Conservation (phyloP, 2,113 vertebrate species). For the Proteles cristata region DNA sequence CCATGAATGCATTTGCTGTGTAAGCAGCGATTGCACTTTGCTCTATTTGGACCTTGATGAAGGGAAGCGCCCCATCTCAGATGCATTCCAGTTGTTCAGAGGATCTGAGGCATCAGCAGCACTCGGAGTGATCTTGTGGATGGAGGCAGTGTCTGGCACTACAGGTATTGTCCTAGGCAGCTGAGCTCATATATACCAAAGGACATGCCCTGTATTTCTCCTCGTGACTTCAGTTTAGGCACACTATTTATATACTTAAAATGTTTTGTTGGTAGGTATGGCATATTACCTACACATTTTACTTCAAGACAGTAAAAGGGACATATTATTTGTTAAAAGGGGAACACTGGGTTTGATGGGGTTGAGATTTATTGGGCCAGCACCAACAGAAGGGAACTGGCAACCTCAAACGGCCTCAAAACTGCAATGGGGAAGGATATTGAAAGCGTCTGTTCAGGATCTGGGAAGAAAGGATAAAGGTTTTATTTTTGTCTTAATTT, state of each 20-base stretch:
- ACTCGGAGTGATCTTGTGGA: neutral
- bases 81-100: neutral
- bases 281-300: neutral
- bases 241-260: neutral
- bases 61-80: neutral
- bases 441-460: neutral
- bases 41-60: neutral
- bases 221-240: neutral
- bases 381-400: neutral
- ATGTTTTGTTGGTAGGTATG: neutral
- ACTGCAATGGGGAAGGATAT: neutral
- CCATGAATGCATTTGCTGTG: neutral
- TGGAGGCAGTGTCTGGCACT: neutral
- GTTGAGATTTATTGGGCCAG: neutral
- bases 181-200: neutral
- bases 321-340: neutral
- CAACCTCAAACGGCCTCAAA: neutral
- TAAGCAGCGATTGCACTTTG: neutral
- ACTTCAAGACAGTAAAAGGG: neutral
- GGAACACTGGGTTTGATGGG: neutral
- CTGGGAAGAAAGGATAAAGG: neutral
- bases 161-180: neutral
- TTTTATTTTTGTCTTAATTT: constrained; percentile 48
- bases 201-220: neutral
- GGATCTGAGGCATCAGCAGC: neutral